A percentile compares a stretch with the other conserved stretches of the same genome.
These are phyloP conservation scores for Tetrapedia diversipes DNA, from an alignment of 2,888 invertebrate genomes.

Conservation along the genomic window DNA sequence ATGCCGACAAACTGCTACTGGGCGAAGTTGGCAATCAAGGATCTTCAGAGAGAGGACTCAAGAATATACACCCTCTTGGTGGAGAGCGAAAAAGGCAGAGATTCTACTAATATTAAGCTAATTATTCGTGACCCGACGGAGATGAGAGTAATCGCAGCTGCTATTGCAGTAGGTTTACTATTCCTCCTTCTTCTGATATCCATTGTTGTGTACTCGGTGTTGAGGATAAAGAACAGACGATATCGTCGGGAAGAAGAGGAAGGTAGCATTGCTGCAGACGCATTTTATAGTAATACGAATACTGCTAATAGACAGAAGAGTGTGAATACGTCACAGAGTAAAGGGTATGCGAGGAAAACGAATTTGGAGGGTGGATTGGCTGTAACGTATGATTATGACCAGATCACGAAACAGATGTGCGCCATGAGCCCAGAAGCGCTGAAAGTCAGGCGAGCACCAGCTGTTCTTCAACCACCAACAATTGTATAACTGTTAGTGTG, in stretches of 20 bases:
- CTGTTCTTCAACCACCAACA: constrained; percentile 95
- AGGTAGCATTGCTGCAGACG: constrained; percentile 81
- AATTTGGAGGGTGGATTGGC: constrained; percentile 75
- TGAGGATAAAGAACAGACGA: constrained; percentile 73
- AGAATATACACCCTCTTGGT: constrained; percentile 93
- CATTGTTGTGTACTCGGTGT: constrained; percentile 74
- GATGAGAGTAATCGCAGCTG: constrained; percentile 78
- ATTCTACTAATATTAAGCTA: constrained; percentile 82
- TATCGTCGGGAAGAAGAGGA: constrained; percentile 77
- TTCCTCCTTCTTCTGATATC: constrained; percentile 75
- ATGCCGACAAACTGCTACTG: constrained; percentile 88
- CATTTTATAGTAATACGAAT: constrained; percentile 72
- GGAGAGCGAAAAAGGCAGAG: constrained; percentile 93
- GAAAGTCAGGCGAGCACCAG: constrained; percentile 95
- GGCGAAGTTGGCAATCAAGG: constrained; percentile 90
- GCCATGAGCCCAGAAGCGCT: constrained; percentile 89
- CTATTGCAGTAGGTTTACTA: constrained; percentile 75
- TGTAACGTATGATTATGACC: constrained; percentile 80
- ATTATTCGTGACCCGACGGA: constrained; percentile 80
- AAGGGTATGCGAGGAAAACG: constrained; percentile 63
- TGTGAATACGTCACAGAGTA: constrained; percentile 52
- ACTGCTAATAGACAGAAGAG: constrained; percentile 58
- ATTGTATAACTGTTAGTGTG: constrained; percentile 84
- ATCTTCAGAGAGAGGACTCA: constrained; percentile 91
- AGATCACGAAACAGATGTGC: constrained; percentile 77